Conservation (phyloP, 2,797 vertebrate genomes). For the Spinus olivaceus region DNA sequence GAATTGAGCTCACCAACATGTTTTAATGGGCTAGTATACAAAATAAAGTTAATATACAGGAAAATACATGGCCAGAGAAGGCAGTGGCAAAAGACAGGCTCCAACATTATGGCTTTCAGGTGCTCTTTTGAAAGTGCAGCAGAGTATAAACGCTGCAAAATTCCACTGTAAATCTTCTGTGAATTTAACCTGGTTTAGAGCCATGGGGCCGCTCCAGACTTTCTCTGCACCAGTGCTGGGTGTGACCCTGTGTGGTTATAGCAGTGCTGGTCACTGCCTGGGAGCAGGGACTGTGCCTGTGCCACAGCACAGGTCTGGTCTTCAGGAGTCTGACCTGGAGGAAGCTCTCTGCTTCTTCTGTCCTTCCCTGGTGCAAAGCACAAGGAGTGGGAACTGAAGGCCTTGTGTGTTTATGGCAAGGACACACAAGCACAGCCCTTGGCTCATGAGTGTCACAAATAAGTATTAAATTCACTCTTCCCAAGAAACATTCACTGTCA, state of each 20-base stretch:
- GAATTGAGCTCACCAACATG: neutral
- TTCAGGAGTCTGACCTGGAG: too few species aligned
- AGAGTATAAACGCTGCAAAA: too few species aligned
- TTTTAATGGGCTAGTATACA: neutral
- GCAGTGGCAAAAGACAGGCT: neutral
- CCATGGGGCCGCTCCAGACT: neutral
- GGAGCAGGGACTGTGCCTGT: neutral
- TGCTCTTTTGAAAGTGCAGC: neutral
- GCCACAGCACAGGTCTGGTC: neutral
- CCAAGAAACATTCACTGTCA: neutral
- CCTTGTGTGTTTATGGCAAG: neutral
- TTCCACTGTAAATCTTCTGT: neutral
- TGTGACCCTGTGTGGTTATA: neutral
- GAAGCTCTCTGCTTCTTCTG: neutral
- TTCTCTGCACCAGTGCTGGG: rapidly evolving
- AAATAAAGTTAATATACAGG: neutral
- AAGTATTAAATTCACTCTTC: neutral
- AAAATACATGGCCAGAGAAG: neutral
- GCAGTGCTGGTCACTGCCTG: rapidly evolving
- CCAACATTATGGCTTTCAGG: neutral
- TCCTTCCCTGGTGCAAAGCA: neutral
- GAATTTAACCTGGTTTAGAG: neutral
- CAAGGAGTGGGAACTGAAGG: neutral
- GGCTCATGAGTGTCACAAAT: neutral
- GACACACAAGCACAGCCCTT: neutral